Base-by-base conservation (phyloP, 2,888 invertebrate species). In the Heliconius charithonia region DNA sequence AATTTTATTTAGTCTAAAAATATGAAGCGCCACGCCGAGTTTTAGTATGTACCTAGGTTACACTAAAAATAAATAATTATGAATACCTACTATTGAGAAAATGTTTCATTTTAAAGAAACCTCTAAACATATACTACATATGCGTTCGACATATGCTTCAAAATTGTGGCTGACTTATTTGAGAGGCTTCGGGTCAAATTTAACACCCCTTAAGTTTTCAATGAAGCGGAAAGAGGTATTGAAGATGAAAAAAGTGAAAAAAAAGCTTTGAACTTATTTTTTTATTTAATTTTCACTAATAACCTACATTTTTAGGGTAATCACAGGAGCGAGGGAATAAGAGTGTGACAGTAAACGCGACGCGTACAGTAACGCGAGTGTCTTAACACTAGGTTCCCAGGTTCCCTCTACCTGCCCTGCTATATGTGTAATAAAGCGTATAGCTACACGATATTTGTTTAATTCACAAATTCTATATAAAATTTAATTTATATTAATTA, bases 81-180 rank as follows among this genome's bases (percentile, higher is more conserved):
- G 1, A 45, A 45, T 45, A 29, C 45, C 16, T 45, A 45, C 6
- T 45, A 45, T 45, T 1, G 16, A 45, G 45, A 45, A n/a, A 41
- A 1, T 22, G 13, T 41, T n/a, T 25, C 0, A 37, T 41, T 37
- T 41, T 69, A 41, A 32, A 71, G 32, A 56, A 71, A 27, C 71
- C 71, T 29, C 13, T 29, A 22, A 71, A 29, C n/a, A 22, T 10
- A 56, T 59, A 59, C 1, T 13, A 27, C 16, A 63, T 27, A 63
- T 63, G 16, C 63, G 6, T 72, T 12, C n/a, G 10, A 32, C 56
- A 56, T 56, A 56, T 56, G 77, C 70, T 80, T 79, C 82, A 81
- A 85, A 84, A 83, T 82, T 83, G 87, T 88, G 87, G 87, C 87
- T 79, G 80, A 81, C 85, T 87, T 84, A 85, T 85, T 85, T 87